Evolutionary conservation across 2,797 vertebrate genomes (phyloP), one percentile per base, ranked within the genome.

Genomic region (Protosalanx chinensis): DNA sequence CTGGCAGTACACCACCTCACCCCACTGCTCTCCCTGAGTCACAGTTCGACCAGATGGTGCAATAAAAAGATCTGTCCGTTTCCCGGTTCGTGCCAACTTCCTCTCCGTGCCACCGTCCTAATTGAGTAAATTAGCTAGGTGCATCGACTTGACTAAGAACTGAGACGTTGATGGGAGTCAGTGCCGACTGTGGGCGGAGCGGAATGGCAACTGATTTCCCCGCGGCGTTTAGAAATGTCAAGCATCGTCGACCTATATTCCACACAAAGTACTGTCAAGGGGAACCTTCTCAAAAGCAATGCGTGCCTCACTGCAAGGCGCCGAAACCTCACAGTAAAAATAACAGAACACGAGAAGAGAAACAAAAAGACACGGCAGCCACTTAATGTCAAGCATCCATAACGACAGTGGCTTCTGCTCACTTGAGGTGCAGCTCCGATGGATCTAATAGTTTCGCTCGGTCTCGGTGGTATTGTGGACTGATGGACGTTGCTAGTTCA

Each of bases 21-120:
- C 49, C 51, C 75, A 64, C 74, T 58, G 60, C 59, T 64, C 72
- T 81, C 75, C 80, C 81, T 77, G 81, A 86, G 79, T 84, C 74
- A 85, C 74, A 87, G 81, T 85, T 80, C 80, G 75, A 84, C 77
- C 87, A 92, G 91, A 90, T 91, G 89, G 89, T 87, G 71, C 77
- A 72, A 85, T 90, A 85, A 89, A 56, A 89, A 88, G 74, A 85
- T 70, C 72, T 73, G 72, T 77, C 78, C 70, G 75, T 78, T 81
- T 53, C 71, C 66, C 63, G 76, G 60, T 76, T 82, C 64, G 74
- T 79, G 82, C 79, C 83, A 82, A 74, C 37, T 65, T 65, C 61
- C 65, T 72, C 76, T 85, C 85, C 77, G 79, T 71, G 79, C 66
- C 66, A 60, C 65, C 1, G 8, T 68, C 82, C 72, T 83, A 85